Base-by-base conservation (phyloP, 2,113 vertebrate genomes). In the Corapipo altera region DNA sequence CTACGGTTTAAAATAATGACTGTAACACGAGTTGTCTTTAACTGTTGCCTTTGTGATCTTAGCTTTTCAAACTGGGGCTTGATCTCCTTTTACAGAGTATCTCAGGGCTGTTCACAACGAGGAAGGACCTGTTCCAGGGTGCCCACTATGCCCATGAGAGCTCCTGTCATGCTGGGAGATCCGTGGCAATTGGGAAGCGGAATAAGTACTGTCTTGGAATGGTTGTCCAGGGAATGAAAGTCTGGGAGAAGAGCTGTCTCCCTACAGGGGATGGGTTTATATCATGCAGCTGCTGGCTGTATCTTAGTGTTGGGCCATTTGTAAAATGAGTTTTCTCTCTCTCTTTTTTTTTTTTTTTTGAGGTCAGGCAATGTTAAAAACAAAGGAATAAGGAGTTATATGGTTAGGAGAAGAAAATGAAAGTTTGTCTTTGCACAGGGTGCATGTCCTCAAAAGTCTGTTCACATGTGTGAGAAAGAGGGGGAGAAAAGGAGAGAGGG, bases 101-200 rank as follows among this genome's bases (percentile, higher is more conserved):
- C n/a, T 79, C 4, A 5, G 39, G 46, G 27, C 27, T 48, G 1
- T 24, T 70, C 7, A 2, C 8, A 51, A 2, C 3, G 27, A n/a
- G 46, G 39, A 52, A 27, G 39, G 28, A 44, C 28, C 41, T 62
- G 37, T 59, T 88, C 21, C 12, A 15, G 12, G 17, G 11, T 24
- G 6, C 8, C 39, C 0, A 0, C 35, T 52, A 13, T 37, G 43
- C n/a, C 37, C 1, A 1, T 1, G 2, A 57, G 61, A 69, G 55
- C 49, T 52, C 13, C 43, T 70, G 49, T 39, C 43, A 4, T 0
- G 0, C 13, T 0, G 1, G 55, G 27, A 65, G 24, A 51, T 37
- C 4, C 0, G 2, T 62, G 54, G 9, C 28, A 35, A 2, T 24
- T 5, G 3, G 61, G 21, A 41, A 48, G 2, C 18, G 27, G 62